Conservation (phyloP, 2,888 invertebrate genomes). For the Syritta pipiens region DNA sequence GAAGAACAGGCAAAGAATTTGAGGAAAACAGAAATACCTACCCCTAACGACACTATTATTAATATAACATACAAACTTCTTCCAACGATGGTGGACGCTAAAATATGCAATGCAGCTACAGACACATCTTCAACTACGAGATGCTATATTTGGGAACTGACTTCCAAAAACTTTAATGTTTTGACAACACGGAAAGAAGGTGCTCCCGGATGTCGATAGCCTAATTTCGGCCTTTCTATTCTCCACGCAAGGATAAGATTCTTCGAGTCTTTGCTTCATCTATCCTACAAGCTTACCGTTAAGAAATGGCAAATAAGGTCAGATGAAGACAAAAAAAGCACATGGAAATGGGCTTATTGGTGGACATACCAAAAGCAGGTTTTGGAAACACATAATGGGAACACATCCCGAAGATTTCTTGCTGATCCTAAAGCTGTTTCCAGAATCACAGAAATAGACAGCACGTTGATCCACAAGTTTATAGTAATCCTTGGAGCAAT, state of each 20-base stretch:
- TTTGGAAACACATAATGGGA: slow-evolving; percentile 31
- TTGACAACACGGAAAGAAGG: not conserved
- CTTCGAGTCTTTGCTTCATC: too few species aligned
- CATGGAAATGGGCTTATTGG: slow-evolving; percentile 18
- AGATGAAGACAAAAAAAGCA: slow-evolving; percentile 10
- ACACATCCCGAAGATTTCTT: slow-evolving; percentile 44
- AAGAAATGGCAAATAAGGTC: slow-evolving; percentile 31
- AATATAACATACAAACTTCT: too few species aligned
- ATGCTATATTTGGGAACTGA: not conserved
- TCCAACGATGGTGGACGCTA: not conserved
- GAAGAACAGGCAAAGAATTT: not conserved
- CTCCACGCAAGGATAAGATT: too few species aligned
- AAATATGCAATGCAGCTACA: not conserved
- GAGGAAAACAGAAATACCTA: too few species aligned
- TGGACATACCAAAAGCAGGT: slow-evolving; percentile 34
- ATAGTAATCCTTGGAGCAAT: slow-evolving; percentile 35
- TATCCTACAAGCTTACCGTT: slow-evolving; percentile 17
- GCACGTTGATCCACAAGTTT: too few species aligned
- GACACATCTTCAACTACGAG: not conserved
- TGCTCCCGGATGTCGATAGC: too few species aligned
- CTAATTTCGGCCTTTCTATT: too few species aligned
- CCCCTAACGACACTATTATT: too few species aligned
- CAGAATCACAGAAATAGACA: slow-evolving; percentile 24
- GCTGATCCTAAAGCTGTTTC: slow-evolving; percentile 19
- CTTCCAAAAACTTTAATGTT: not conserved